Evolutionary conservation across 2,888 invertebrate species (phyloP), one percentile per base, ranked within the genome.

Genomic region (Drosophila neutralis): DNA sequence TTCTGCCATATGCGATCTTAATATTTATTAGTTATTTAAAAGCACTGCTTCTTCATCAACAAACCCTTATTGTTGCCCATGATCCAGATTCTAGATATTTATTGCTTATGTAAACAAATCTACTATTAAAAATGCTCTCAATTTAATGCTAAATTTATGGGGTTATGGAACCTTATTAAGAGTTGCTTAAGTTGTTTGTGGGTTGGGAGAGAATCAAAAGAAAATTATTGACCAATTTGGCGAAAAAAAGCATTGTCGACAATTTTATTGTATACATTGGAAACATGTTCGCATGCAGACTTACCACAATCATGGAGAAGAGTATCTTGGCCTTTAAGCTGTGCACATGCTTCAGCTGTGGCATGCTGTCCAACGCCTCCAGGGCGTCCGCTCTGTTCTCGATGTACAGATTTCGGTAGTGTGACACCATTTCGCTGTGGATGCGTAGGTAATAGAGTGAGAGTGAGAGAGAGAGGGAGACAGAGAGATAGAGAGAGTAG

Each of bases 241-340:
- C 21, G 21, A 21, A 21, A 21, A 21, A 13, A 35, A 24, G 21
- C 15, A 33, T 2, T 21, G 10, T 54, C 2, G 11, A 27, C 11
- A 56, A 27, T 29, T 29, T 29, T 0, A 29, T 40, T 29, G 8
- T n/a, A 1, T 40, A 31, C 3, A 5, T 42, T 42, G 21, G n/a
- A 21, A 57, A 8, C 4, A 15, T 29, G 29, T 42, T 40, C 21
- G 18, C 18, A 15, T 15, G 18, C 13, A 27, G 11, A 95, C 97
- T 96, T 94, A 98, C 98, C 94, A 98, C 98, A 83, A 98, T 96
- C 69, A 98, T 97, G 69, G 98, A 98, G 94, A 98, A 98, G 79
- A 99, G 95, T 81, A 99, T 97, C 94, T 98, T 99, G 88, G 96
- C 96, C 94, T 99, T 98, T 78, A 99, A 95, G 90, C 98, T 97